Conservation (phyloP, 1,140 invertebrate genomes). For the Eupeodes corollae region DNA sequence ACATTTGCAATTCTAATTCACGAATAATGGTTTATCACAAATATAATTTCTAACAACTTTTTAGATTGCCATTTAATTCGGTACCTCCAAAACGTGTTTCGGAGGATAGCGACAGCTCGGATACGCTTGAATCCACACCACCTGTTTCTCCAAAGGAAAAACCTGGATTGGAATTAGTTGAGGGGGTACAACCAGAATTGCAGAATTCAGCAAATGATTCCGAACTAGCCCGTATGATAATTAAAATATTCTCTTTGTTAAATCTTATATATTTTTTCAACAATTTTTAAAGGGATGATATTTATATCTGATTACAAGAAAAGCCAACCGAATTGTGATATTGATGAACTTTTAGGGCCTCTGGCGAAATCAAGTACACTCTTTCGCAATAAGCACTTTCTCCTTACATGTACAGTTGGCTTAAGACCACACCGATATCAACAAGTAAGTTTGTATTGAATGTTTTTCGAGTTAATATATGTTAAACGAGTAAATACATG, state of each 20-base stretch:
- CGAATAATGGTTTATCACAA: no score
- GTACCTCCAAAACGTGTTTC: no score
- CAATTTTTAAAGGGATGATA: not conserved
- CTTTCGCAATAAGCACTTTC: conserved; percentile 43
- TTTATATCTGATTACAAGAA: not conserved
- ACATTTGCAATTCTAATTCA: no score
- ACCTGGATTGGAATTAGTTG: conserved; percentile 27
- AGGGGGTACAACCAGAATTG: conserved; percentile 43
- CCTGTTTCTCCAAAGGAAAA: not conserved
- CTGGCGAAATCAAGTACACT: conserved; percentile 38
- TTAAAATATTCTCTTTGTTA: not conserved
- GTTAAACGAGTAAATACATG: no score
- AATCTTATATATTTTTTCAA: not conserved
- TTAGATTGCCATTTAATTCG: no score
- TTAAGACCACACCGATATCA: not conserved
- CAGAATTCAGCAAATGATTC: conserved; percentile 34
- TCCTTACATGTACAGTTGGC: conserved; percentile 42
- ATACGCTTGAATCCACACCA: not conserved
- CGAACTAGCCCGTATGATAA: conserved; percentile 1
- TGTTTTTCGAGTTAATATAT: no score
- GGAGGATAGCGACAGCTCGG: no score
- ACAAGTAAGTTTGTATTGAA: not conserved
- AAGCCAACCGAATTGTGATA: not conserved
- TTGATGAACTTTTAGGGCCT: conserved; percentile 36
- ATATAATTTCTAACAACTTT: no score